phyloP scores from a whole-genome alignment of 2,113 vertebrate species.

The Fregetta grallaria region DNA sequence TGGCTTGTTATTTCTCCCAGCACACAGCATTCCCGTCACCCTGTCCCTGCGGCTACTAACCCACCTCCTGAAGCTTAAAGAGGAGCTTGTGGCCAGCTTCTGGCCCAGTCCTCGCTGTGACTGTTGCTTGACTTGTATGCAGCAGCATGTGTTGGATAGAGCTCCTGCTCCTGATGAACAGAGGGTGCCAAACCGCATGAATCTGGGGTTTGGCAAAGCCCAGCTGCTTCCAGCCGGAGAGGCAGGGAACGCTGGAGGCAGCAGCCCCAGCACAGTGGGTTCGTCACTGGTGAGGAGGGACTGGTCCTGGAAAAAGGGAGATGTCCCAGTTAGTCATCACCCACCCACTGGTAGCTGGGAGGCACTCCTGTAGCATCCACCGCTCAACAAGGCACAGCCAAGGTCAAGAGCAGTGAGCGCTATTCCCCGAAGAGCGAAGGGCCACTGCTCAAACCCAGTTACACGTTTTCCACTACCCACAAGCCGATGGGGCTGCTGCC shows the following conservation, averaged over 20 bases:
- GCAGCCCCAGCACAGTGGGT: background rate
- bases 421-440: background rate
- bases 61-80: conserved; percentile 22
- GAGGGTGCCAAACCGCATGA: conserved; percentile 26
- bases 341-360: conserved; percentile 7
- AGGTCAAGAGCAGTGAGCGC: background rate
- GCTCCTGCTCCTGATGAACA: background rate
- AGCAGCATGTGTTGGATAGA: background rate
- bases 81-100: background rate
- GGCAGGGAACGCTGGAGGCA: background rate
- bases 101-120: background rate
- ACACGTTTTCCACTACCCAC: background rate
- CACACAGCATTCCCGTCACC: conserved; percentile 28
- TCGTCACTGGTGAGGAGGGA: background rate
- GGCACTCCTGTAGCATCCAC: background rate
- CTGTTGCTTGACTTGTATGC: background rate
- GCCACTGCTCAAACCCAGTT: background rate
- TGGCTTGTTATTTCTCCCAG: background rate
- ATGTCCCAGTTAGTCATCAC: background rate
- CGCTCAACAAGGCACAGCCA: background rate
- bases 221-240: background rate
- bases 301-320: background rate
- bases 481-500: background rate
- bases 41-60: conserved; percentile 28
- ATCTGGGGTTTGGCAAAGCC: conserved; percentile 37